Percentiles rank a stretch among this genome's conserved stretches.
phyloP scores from a whole-genome alignment of 2,797 vertebrate species.

The Cyprinella venusta region DNA sequence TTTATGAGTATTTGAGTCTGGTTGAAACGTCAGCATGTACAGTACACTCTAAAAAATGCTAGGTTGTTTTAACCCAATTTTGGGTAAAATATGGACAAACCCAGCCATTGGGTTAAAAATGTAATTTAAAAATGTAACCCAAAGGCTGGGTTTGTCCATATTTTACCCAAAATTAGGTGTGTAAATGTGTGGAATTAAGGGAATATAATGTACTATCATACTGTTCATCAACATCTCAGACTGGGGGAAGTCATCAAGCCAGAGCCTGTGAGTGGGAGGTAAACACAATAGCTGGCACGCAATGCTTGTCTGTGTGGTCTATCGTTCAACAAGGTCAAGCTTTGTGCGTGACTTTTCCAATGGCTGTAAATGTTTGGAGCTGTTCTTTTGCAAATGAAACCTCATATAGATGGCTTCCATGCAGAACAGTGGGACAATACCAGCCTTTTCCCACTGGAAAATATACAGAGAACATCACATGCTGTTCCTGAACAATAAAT shows the following conservation, averaged over 20 bases:
- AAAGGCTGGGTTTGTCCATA: no score
- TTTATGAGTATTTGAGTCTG: neutral
- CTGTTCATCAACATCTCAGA: conserved; percentile 57
- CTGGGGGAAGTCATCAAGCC: conserved; percentile 61
- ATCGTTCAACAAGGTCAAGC: conserved; percentile 60
- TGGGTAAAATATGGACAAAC: no score
- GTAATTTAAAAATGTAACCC: no score
- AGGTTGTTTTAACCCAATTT: no score
- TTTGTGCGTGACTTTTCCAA: conserved; percentile 49
- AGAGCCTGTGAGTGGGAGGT: conserved; percentile 59
- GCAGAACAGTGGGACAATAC: conserved; percentile 17
- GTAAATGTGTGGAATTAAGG: neutral
- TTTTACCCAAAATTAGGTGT: no score
- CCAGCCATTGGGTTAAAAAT: no score
- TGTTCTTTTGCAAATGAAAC: conserved; percentile 31
- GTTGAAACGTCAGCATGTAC: neutral
- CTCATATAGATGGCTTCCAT: conserved; percentile 28
- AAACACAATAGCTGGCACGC: conserved; percentile 65
- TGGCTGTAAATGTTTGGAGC: conserved; percentile 47
- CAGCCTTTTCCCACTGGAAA: conserved; percentile 33
- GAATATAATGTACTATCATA: conserved; percentile 17
- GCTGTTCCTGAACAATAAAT: conserved; percentile 9
- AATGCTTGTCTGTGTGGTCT: conserved; percentile 53
- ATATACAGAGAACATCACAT: neutral
- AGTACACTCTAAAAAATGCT: no score